Evolutionary conservation across 2,113 vertebrate genomes (phyloP).

Genomic region (Toxotes jaculatrix): DNA sequence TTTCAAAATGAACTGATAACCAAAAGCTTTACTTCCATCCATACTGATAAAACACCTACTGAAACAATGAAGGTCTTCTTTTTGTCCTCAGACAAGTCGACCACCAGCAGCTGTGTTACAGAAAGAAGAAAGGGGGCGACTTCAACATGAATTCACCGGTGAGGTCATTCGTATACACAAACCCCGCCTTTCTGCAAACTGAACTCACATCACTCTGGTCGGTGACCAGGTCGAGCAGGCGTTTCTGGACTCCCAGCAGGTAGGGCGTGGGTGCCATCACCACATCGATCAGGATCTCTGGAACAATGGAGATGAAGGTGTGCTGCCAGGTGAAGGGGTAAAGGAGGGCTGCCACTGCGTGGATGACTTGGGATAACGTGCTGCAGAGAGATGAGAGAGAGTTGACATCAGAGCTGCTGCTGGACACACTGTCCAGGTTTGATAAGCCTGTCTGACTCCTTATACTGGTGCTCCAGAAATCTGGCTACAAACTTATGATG

Average conservation of each 20-base stretch:
- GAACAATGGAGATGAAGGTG: slow-evolving; percentile 96
- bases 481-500: too few relatives aligned
- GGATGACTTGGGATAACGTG: slow-evolving; percentile 93
- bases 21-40: neutral
- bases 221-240: slow-evolving; percentile 82
- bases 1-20: neutral
- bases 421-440: neutral
- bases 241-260: slow-evolving; percentile 93
- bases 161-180: neutral
- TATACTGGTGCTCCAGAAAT: neutral
- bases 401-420: neutral
- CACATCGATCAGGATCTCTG: slow-evolving; percentile 90
- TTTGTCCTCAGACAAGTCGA: slow-evolving; percentile 88
- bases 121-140: neutral
- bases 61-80: slow-evolving; percentile 82
- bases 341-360: slow-evolving; percentile 92
- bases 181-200: neutral
- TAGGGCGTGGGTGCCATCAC: slow-evolving; percentile 97
- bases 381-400: slow-evolving; percentile 74
- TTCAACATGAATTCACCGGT: neutral
- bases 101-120: slow-evolving; percentile 87
- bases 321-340: slow-evolving; percentile 98
- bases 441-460: neutral
- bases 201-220: slow-evolving; percentile 86
- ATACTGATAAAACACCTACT: slow-evolving; percentile 78